Percentiles rank a stretch among this genome's conserved stretches.
Conservation (phyloP, 2,888 invertebrate genomes). For the Cataglyphis cursor region DNA sequence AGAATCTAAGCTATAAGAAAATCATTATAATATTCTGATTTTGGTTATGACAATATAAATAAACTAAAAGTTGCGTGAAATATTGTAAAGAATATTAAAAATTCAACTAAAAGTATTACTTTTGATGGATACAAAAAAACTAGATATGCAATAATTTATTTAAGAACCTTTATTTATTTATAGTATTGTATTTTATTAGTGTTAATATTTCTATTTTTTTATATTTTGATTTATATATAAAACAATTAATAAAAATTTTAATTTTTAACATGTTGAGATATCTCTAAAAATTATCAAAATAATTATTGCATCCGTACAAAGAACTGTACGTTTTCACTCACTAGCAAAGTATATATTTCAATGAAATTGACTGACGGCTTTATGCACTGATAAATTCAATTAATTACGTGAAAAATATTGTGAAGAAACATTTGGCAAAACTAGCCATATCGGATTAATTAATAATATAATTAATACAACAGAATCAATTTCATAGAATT, state of each 20-base stretch:
- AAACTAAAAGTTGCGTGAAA: neutral
- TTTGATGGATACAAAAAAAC: neutral
- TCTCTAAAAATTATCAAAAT: neutral
- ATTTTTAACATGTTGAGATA: neutral
- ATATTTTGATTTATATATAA: too few species aligned
- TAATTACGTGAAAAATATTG: neutral
- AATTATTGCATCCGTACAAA: neutral
- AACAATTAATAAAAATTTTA: too few species aligned
- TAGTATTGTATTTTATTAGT: neutral
- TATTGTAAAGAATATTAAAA: neutral
- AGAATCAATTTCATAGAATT: constrained; percentile 17
- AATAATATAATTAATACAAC: constrained; percentile 30
- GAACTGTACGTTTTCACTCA: neutral
- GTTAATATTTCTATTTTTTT: neutral
- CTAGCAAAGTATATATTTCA: neutral
- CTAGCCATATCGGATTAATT: constrained; percentile 2
- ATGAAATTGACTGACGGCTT: constrained; percentile 3
- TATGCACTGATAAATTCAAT: constrained; percentile 9
- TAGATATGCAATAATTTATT: neutral
- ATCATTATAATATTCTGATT: neutral
- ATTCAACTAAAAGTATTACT: neutral
- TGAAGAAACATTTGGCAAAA: neutral
- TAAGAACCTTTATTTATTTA: neutral
- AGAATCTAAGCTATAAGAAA: neutral
- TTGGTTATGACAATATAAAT: neutral